Base-by-base conservation (phyloP, 2,797 vertebrate species). In the Decapterus maruadsi region DNA sequence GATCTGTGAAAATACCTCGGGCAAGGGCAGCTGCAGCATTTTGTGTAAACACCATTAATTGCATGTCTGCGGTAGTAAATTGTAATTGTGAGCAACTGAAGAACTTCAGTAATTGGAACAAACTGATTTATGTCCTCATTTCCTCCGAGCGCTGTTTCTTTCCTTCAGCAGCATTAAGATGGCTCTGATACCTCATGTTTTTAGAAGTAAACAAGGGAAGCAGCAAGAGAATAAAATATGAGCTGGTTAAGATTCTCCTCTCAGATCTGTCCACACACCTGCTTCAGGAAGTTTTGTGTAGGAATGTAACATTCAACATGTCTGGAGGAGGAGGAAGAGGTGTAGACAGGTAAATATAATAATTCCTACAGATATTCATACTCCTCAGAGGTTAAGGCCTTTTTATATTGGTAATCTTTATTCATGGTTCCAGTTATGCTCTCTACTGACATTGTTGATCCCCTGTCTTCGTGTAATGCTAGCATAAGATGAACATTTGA, bases 41-140 rank as follows among this genome's bases (percentile, higher is more conserved):
- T 57, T 57, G 14, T 64, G 31, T 81, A 71, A 83, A 71, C 22
- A 57, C 29, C 19, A 60, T 54, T 62, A 65, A 68, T 60, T 72
- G 13, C 26, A 59, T 38, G 61, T 76, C 48, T 77, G 22, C 16
- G 13, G 9, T 31, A 31, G 4, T 60, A 40, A 61, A 63, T 29
- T 48, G 38, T 59, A 29, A 45, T 55, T 13, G 40, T 34, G 43
- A 75, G 31, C 11, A 42, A 13, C 4, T 51, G 14, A 72, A 60
- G 6, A 54, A 48, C 53, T 51, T 57, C 8, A 51, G 34, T 17
- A 31, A 59, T 58, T 56, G 38, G 2, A 64, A 72, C 40, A 54
- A 74, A 65, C 5, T 68, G 8, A 66, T 85, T 63, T 43, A 61
- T 51, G 34, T 61, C 19, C 48, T 55, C 5, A 6, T 68, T 73